Percentiles rank a stretch among this genome's conserved stretches.
Conservation (phyloP, 2,113 vertebrate species). For the Trichechus manatus region DNA sequence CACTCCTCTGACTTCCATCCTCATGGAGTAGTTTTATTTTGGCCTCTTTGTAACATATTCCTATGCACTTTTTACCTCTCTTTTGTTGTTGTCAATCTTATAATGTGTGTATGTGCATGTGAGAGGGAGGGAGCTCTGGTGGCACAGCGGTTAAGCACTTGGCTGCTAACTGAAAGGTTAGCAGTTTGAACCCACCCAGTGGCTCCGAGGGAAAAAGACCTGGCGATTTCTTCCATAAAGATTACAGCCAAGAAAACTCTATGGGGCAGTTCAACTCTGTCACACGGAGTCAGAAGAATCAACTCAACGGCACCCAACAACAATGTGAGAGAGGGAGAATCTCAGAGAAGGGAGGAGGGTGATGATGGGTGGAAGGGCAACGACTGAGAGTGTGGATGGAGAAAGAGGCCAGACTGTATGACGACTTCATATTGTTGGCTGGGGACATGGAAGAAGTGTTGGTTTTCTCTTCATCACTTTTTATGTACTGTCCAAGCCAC, state of each 20-base stretch:
- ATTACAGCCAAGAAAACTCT: background rate
- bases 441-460: background rate
- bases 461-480: background rate
- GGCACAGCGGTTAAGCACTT: background rate
- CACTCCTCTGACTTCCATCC: background rate
- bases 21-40: background rate
- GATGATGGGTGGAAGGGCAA: background rate
- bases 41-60: background rate
- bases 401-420: background rate
- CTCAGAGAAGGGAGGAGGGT: background rate
- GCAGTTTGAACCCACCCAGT: background rate
- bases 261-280: background rate
- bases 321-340: background rate
- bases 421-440: background rate
- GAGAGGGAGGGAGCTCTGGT: background rate
- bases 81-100: background rate
- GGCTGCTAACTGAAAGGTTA: too few species aligned
- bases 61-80: background rate
- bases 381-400: background rate
- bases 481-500: background rate
- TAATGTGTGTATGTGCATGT: background rate
- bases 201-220: background rate
- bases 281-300: background rate
- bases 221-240: background rate
- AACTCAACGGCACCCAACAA: background rate